Percentiles rank a stretch among this genome's conserved stretches.
Evolutionary conservation across 1,140 invertebrate genomes (phyloP).

Genomic region (Drosophila mauritiana): DNA sequence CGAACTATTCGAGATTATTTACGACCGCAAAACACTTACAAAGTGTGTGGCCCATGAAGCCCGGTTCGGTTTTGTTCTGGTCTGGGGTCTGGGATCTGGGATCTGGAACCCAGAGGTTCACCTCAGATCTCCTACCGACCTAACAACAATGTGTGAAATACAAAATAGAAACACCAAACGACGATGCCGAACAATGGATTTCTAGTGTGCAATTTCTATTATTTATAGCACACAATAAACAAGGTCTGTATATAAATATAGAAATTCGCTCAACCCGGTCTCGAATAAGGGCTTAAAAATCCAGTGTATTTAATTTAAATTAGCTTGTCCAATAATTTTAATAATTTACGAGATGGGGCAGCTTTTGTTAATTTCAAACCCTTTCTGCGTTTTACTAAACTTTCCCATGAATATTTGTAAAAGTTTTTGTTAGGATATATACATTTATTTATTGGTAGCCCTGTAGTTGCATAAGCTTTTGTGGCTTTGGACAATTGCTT

Average conservation of each 20-base stretch:
- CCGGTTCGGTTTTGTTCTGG: conserved; percentile 10
- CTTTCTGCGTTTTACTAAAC: too few species aligned
- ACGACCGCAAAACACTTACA: conserved; percentile 74
- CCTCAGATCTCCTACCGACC: conserved; percentile 6
- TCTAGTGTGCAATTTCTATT: conserved; percentile 43
- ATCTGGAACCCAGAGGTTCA: conserved; percentile 3
- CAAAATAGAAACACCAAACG: conserved; percentile 6
- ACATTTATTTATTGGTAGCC: too few species aligned
- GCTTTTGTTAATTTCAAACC: not conserved
- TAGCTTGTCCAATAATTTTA: not conserved
- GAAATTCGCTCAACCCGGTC: conserved; percentile 20
- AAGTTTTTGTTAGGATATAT: too few species aligned
- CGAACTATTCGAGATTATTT: conserved; percentile 68
- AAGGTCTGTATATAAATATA: conserved; percentile 25
- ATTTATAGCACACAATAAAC: conserved; percentile 46
- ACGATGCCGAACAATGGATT: conserved; percentile 30
- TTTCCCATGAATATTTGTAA: too few species aligned
- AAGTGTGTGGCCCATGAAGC: conserved; percentile 50
- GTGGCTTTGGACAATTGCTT: not conserved
- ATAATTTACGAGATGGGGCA: not conserved
- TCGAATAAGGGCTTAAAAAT: not conserved
- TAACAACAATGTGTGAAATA: conserved; percentile 60
- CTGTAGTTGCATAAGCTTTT: too few species aligned
- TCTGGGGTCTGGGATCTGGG: not conserved
- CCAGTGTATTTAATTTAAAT: not conserved